Conservation (phyloP, 2,113 vertebrate species). For the Grammomys surdaster region DNA sequence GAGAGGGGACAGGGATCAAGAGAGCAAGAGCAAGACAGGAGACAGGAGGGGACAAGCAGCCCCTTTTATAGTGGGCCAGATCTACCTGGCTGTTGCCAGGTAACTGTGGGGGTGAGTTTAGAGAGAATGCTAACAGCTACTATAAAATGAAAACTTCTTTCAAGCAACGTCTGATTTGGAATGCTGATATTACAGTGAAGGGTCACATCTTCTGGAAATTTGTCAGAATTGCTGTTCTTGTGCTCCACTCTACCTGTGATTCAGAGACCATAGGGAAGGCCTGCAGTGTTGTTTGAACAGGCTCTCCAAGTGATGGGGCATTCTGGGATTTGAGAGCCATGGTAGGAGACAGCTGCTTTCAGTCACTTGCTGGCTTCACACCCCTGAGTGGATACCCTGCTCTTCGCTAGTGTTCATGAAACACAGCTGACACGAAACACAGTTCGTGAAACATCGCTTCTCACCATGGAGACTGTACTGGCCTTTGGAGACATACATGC, state of each 20-base stretch:
- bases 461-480: background rate
- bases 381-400: background rate
- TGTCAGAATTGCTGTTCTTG: background rate
- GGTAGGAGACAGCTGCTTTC: background rate
- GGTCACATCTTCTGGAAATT: background rate
- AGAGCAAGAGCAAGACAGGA: no score
- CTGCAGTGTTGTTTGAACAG: background rate
- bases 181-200: background rate
- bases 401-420: background rate
- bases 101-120: no score
- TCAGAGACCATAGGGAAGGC: background rate
- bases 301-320: background rate
- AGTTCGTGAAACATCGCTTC: background rate
- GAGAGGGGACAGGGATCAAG: no score
- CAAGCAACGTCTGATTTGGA: background rate
- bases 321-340: background rate
- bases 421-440: background rate
- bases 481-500: background rate
- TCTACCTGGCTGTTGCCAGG: no score
- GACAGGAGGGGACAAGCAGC: no score
- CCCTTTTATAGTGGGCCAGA: no score
- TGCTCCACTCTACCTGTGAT: no score
- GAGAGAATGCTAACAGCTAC: background rate
- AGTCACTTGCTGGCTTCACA: rapidly evolving
- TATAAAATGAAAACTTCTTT: background rate